A percentile compares a stretch with the other conserved stretches of the same genome.
Conservation (phyloP, 2,888 invertebrate species). For the Apodemia mormo region DNA sequence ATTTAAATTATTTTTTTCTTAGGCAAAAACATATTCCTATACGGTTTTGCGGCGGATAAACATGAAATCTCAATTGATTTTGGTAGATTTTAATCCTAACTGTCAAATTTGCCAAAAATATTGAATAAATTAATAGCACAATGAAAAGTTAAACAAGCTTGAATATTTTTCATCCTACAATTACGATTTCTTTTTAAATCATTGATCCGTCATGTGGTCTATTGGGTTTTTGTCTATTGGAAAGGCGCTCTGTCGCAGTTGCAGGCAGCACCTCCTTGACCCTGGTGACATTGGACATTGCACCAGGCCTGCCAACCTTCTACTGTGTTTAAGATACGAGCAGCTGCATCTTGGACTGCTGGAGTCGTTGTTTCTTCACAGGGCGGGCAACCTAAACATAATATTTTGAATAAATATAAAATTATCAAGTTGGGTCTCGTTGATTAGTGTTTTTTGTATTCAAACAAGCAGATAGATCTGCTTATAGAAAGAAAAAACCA, state of each 20-base stretch:
- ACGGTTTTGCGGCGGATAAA: no score
- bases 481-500: no score
- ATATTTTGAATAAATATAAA: background rate
- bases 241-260: conserved; percentile 87
- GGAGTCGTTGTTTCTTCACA: conserved; percentile 46
- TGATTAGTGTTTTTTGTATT: no score
- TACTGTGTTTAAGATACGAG: conserved; percentile 47
- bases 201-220: background rate
- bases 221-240: conserved; percentile 42
- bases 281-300: conserved; percentile 83
- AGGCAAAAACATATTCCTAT: no score
- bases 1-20: no score
- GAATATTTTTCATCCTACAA: background rate
- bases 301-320: conserved; percentile 86
- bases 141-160: background rate
- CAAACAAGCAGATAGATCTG: no score
- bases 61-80: no score
- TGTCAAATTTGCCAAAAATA: no score
- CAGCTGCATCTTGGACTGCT: conserved; percentile 30
- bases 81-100: no score
- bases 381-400: conserved; percentile 62
- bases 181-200: background rate
- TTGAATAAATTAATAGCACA: background rate
- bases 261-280: conserved; percentile 89
- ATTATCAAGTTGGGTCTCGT: no score